Conservation (phyloP, 1,140 invertebrate species). For the Ceratina calcarata region DNA sequence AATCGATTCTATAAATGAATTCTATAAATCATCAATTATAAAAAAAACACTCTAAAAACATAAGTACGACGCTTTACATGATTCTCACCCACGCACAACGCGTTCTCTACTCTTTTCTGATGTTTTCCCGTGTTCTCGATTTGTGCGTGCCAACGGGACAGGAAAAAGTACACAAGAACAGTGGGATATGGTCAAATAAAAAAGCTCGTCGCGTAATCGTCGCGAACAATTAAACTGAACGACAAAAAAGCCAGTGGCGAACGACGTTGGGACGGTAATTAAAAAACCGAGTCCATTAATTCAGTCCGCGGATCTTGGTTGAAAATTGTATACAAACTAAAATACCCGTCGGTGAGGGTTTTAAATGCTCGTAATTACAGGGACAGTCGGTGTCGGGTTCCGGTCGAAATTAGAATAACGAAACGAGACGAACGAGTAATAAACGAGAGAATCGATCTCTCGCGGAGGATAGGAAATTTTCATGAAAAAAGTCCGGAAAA, state of each 20-base stretch:
- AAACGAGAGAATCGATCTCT: slow-evolving; percentile 16
- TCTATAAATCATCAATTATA: too few species aligned
- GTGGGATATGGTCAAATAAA: not conserved
- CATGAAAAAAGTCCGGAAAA: slow-evolving; percentile 7
- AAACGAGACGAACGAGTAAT: slow-evolving; percentile 30
- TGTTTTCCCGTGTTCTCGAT: too few species aligned
- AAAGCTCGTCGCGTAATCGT: not conserved
- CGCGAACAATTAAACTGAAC: slow-evolving; percentile 39
- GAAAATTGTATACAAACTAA: slow-evolving; percentile 59
- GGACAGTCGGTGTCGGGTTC: not conserved
- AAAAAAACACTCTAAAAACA: too few species aligned
- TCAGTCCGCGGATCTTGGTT: slow-evolving; percentile 28
- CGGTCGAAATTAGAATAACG: slow-evolving; percentile 31
- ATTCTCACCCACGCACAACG: too few species aligned
- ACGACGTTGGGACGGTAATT: slow-evolving; percentile 33
- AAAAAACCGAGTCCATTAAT: slow-evolving; percentile 58
- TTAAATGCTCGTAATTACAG: slow-evolving; percentile 45
- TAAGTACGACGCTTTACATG: too few species aligned
- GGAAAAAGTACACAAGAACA: not conserved
- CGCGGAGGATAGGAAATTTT: not conserved
- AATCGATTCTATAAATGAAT: too few species aligned
- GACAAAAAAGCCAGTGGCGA: not conserved
- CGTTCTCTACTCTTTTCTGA: too few species aligned
- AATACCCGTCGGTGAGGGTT: slow-evolving; percentile 18
- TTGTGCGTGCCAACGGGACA: not conserved